Base-by-base conservation (phyloP, 2,888 invertebrate species). In the Myathropa florea region DNA sequence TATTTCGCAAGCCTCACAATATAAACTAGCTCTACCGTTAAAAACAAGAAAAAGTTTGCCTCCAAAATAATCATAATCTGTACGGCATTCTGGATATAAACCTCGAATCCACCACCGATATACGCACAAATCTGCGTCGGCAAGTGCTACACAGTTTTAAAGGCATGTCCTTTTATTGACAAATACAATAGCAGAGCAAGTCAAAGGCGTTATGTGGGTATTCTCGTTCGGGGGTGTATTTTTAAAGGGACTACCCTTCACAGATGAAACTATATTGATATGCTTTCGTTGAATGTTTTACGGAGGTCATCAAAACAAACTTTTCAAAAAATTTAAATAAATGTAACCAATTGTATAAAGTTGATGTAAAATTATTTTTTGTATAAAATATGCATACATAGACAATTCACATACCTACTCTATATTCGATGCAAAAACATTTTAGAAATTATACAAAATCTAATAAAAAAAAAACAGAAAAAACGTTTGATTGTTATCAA, bases 91-190 rank as follows among this genome's bases (percentile, higher is more conserved):
- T 59, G 39, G 26, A 53, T 59, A 64, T 36, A 59, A 59, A 24
- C 36, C 36, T 46, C 21, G 3, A 36, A 53, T 33, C 3, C 9
- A 23, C 30, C 46, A 46, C 46, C 57, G 14, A 26, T 12, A 26
- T 21, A 65, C 26, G 60, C 33, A 65, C 53, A 82, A 77, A 24
- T 77, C 26, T 26, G 30, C 18, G 6, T n/a, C n/a, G 23, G 10
- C 24, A 57, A 57, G 24, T 24, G 24, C 6, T 28, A 33, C 39
- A 64, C 46, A 26, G 39, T 71, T 60, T 39, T 26, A 23, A 28
- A 53, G 36, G 55, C 55, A 77, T 78, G 61, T 78, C 71, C 71
- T 77, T 83, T 83, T 78, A 78, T 72, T 78, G 72, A 72, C 55
- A 83, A 77, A 65, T 18, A 39, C 60, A 67, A 77, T 60, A 46